Conservation (phyloP, 2,113 vertebrate genomes). For the Brevimyrus niger region DNA sequence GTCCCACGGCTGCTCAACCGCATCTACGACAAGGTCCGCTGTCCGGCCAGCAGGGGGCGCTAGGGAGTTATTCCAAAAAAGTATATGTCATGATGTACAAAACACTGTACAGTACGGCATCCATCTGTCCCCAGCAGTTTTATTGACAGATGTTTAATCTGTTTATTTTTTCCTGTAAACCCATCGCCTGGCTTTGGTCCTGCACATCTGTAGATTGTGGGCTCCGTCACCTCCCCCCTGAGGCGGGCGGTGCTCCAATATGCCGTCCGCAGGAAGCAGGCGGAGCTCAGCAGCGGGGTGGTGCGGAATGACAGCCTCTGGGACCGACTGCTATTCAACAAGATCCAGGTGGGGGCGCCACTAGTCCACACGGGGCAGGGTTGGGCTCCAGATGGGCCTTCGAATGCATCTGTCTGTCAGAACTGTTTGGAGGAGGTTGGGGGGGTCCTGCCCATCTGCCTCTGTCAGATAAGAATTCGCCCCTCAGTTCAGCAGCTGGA, state of each 20-base stretch:
- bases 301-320: constrained; percentile 66
- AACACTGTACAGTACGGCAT: background rate
- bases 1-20: constrained; percentile 66
- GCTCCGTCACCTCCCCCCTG: constrained; percentile 56
- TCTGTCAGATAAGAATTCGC: background rate
- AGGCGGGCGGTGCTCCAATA: constrained; percentile 57
- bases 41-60: background rate
- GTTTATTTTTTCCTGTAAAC: background rate
- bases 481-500: background rate
- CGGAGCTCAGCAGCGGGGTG: constrained; percentile 61
- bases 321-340: constrained; percentile 66
- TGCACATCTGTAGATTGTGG: constrained; percentile 48
- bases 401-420: background rate
- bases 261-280: constrained; percentile 62
- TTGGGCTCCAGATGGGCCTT: background rate
- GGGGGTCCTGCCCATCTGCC: background rate
- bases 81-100: background rate
- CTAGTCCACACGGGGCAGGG: background rate
- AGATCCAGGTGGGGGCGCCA: constrained; percentile 56
- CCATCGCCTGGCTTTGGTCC: background rate
- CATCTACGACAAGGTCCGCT: constrained; percentile 67
- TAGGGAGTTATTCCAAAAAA: background rate
- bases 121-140: background rate
- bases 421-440: background rate
- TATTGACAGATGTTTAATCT: background rate